Conservation (phyloP, 1,140 invertebrate species). For the Drosophila prosaltans region DNA sequence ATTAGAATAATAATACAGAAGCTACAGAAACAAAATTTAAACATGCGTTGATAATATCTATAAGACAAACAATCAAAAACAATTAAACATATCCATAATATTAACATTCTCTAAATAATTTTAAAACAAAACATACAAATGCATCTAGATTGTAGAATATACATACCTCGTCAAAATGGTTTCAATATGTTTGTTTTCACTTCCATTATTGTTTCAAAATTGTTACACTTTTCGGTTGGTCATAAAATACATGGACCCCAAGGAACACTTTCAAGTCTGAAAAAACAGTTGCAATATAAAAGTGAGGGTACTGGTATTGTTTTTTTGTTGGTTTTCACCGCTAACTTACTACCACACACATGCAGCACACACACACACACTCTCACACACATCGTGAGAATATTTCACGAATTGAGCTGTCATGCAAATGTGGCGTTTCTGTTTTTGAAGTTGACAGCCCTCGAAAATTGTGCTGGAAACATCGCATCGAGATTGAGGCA, state of each 20-base stretch:
- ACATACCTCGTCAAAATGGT: neutral
- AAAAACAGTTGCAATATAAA: conserved; percentile 44
- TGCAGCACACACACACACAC: conserved; percentile 25
- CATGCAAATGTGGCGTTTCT: conserved; percentile 79
- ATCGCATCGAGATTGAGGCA: conserved; percentile 57
- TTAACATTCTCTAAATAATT: too few species aligned
- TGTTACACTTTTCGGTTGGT: neutral
- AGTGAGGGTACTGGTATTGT: conserved; percentile 7
- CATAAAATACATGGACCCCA: conserved; percentile 2
- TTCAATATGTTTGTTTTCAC: neutral
- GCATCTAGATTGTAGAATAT: neutral
- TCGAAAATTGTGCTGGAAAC: conserved; percentile 68
- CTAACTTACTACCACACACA: conserved; percentile 33
- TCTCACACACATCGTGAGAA: conserved; percentile 35
- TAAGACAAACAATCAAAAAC: too few species aligned
- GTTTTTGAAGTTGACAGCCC: conserved; percentile 79
- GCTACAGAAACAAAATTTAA: too few species aligned
- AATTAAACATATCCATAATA: too few species aligned
- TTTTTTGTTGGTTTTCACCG: conserved; percentile 9
- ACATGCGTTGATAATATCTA: too few species aligned
- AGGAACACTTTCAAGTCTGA: neutral
- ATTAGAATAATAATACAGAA: too few species aligned
- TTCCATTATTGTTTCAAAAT: neutral
- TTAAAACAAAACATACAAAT: too few species aligned
- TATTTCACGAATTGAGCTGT: conserved; percentile 81